These are phyloP conservation scores for Kuschelorhynchus macadamiae DNA, from an alignment of 2,888 invertebrate species.

Conservation along the genomic window DNA sequence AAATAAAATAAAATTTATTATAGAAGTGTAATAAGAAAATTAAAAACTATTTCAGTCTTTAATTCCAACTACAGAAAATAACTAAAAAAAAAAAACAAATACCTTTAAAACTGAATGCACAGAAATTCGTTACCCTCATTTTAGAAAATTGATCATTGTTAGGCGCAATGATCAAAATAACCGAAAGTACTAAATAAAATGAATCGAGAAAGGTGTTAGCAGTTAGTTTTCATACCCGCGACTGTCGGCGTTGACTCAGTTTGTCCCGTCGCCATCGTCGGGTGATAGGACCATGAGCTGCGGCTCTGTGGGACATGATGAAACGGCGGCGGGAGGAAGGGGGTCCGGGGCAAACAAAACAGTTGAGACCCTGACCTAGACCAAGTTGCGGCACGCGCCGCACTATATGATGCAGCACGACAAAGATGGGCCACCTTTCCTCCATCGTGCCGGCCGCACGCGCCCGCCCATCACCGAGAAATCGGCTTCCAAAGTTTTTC, in stretches of 20 bases:
- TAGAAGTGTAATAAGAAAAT: too few relatives aligned
- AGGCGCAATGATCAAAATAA: too few relatives aligned
- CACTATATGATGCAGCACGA: conserved; percentile 28
- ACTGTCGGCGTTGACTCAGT: conserved; percentile 14
- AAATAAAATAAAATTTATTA: too few relatives aligned
- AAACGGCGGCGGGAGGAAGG: conserved; percentile 5
- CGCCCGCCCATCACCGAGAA: conserved; percentile 27
- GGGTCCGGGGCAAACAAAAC: conserved; percentile 33
- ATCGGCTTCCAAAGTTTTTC: conserved; percentile 19
- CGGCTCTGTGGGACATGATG: conserved; percentile 6
- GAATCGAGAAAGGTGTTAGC: conserved; percentile 2
- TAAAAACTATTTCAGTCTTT: too few relatives aligned
- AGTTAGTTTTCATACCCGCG: conserved; percentile 1
- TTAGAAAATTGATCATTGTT: too few relatives aligned
- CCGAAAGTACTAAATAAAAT: too few relatives aligned
- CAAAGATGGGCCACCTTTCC: conserved; percentile 33
- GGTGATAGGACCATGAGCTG: conserved; percentile 28
- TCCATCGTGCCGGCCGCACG: conserved; percentile 24
- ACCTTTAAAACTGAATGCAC: too few relatives aligned
- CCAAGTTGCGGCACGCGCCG: conserved; percentile 47
- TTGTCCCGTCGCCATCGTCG: conserved; percentile 18
- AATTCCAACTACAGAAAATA: too few relatives aligned
- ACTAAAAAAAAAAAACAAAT: too few relatives aligned
- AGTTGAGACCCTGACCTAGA: conserved; percentile 49
- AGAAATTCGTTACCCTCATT: too few relatives aligned